phyloP scores from a whole-genome alignment of 2,113 vertebrate species.

The Trogon melanurus region DNA sequence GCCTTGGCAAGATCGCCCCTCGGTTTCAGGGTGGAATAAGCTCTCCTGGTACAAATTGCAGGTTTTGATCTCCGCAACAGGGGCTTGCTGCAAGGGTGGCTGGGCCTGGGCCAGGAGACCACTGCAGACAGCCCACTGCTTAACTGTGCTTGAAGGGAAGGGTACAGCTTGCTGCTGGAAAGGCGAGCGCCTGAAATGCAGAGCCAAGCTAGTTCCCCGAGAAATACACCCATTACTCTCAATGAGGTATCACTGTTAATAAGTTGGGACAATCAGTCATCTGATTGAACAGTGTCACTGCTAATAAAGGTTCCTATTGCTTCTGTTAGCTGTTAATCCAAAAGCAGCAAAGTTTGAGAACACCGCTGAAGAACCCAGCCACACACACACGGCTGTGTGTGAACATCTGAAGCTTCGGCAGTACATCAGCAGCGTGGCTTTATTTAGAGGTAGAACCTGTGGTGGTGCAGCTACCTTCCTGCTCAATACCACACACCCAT shows the following conservation, averaged over 20 bases:
- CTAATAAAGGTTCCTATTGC: not conserved
- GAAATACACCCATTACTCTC: slow-evolving; percentile 1
- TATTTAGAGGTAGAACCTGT: not conserved
- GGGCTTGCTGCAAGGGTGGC: not conserved
- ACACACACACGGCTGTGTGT: accelerated
- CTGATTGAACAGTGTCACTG: not conserved
- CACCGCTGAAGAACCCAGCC: not conserved
- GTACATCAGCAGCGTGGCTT: not conserved
- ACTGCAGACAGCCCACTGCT: not conserved
- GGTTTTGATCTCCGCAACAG: not conserved
- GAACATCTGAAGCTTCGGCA: not conserved
- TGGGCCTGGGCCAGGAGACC: not conserved
- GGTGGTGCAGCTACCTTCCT: not conserved
- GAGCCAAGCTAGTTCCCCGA: not conserved
- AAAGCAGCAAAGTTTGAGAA: not conserved
- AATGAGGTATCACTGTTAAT: slow-evolving; percentile 4
- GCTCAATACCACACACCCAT: not conserved
- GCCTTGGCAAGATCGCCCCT: not conserved
- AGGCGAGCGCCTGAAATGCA: not conserved
- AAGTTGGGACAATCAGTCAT: not conserved
- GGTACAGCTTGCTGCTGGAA: not conserved
- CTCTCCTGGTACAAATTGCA: not conserved
- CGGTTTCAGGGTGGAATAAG: not conserved
- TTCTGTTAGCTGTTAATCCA: not conserved
- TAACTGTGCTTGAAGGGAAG: not conserved